A percentile compares a stretch with the other conserved stretches of the same genome.
These are phyloP conservation scores for Argyra leucocephala DNA, from an alignment of 2,888 invertebrate genomes.

Conservation along the genomic window DNA sequence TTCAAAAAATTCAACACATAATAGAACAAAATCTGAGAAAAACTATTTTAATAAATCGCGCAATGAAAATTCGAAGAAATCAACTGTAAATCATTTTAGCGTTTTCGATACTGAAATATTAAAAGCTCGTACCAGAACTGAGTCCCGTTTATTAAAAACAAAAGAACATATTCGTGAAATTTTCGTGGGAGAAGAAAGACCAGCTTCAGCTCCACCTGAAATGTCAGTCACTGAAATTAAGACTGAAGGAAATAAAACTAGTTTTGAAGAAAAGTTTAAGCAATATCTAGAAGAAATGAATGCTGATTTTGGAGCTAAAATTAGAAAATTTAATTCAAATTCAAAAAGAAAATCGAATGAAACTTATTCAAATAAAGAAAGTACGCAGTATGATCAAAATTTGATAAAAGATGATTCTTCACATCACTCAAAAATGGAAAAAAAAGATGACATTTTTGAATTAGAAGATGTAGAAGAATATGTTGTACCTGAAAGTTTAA, in stretches of 20 bases:
- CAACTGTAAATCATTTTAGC: conserved; percentile 35
- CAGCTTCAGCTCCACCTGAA: conserved; percentile 69
- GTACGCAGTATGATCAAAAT: background rate
- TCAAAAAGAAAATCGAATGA: background rate
- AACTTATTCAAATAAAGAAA: background rate
- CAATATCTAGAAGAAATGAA: conserved; percentile 38
- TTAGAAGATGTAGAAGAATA: background rate
- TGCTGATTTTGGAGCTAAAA: conserved; percentile 20
- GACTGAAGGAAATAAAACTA: conserved; percentile 24
- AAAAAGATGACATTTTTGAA: background rate
- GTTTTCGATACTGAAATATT: conserved; percentile 61
- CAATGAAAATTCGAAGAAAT: conserved; percentile 21
- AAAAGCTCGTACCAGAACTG: conserved; percentile 64
- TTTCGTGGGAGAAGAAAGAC: conserved; percentile 62
- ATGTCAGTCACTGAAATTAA: conserved; percentile 33
- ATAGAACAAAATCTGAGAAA: background rate
- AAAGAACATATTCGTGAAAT: conserved; percentile 72
- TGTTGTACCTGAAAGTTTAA: background rate
- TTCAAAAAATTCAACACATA: conserved; percentile 12
- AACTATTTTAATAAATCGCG: background rate
- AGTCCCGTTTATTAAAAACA: conserved; percentile 61
- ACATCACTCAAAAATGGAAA: too few relatives aligned
- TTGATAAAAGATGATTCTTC: background rate
- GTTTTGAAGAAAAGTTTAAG: conserved; percentile 38
- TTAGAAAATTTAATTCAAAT: background rate